Percentiles rank a stretch among this genome's conserved stretches.
Evolutionary conservation across 2,797 vertebrate genomes (phyloP).

Genomic region (Poeciliopsis presidionis): DNA sequence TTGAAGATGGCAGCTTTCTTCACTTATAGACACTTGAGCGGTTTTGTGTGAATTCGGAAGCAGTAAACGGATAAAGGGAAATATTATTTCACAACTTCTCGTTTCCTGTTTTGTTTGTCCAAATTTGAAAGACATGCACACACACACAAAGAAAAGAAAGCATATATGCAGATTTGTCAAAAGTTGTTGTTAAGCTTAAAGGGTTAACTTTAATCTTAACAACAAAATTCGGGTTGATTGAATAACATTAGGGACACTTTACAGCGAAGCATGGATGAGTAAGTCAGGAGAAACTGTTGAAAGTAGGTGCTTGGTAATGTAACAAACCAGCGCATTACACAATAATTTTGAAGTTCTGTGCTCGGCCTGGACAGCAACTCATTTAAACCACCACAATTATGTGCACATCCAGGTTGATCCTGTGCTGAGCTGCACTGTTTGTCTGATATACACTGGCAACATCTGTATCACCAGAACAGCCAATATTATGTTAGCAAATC

Average conservation of each 20-base stretch:
- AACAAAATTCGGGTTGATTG: not conserved
- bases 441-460: not conserved
- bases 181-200: not conserved
- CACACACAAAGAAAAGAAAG: not conserved
- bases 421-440: not conserved
- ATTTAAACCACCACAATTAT: not conserved
- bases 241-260: not conserved
- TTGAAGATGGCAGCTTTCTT: not conserved
- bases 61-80: not conserved
- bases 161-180: not conserved
- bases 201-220: not conserved
- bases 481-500: not conserved
- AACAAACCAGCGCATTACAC: not conserved
- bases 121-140: not conserved
- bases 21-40: not conserved
- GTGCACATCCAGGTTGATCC: not conserved
- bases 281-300: not conserved
- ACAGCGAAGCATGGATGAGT: not conserved
- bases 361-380: not conserved
- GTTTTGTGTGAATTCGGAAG: not conserved
- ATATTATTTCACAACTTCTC: not conserved
- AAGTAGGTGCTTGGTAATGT: not conserved
- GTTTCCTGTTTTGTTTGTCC: not conserved
- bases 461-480: not conserved
- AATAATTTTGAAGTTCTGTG: not conserved